Evolutionary conservation across 2,797 vertebrate genomes (phyloP), one percentile per base, ranked within the genome.

Genomic region (Lophius americanus): DNA sequence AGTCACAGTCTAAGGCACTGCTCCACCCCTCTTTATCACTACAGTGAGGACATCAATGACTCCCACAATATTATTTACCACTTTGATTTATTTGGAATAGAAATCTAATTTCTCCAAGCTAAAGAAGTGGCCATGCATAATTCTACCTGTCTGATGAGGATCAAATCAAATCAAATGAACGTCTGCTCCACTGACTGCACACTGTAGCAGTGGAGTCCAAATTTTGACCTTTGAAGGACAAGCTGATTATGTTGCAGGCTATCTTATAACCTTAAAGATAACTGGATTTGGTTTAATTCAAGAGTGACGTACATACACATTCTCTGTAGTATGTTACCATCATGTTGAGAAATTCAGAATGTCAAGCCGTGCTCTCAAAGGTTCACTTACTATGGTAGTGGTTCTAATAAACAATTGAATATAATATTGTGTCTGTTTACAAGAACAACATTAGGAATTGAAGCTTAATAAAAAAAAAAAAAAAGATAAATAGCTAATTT

Each of bases 1-100:
- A 82, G 75, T 89, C 79, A 87, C 84, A 83, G 79, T 90, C 86
- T 91, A 92, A 92, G 92, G 92, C 91, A 92, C 89, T 90, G 85
- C 83, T 91, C 85, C 85, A 88, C 78, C 70, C 75, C 56, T 57
- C 49, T 76, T 75, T 68, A 53, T 64, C 58, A 66, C 60, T 60
- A 51, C 74, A 54, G 64, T 65, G 72, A 75, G 70, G 64, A 68
- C 39, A 57, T 69, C 58, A 55, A 65, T 23, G 47, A 12, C 60
- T 62, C 35, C 63, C 13, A 52, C 14, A 11, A 13, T 60, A 35
- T 61, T 39, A 61, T 68, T 68, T 36, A 55, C 50, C 23, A 12
- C 35, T 71, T 72, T 46, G 14, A 63, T 79, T 73, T 52, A 59
- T 58, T 23, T 61, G 12, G 11, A 75, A 11, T n/a, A 53, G 1